Base-by-base conservation (phyloP, 1,140 invertebrate species). In the Diachasmimorpha longicaudata region DNA sequence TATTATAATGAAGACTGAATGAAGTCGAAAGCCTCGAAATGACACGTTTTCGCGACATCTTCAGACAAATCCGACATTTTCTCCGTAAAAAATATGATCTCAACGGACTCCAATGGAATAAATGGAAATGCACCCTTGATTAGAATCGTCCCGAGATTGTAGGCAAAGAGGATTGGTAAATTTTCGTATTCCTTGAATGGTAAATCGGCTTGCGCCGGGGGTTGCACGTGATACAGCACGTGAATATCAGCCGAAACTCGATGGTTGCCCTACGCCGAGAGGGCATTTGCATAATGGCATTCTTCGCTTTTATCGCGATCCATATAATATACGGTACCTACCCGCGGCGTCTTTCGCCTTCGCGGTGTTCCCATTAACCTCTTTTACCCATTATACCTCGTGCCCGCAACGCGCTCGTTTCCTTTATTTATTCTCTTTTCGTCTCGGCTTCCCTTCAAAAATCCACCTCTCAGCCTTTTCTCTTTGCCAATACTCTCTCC, bases 301-400 rank as follows among this genome's bases (percentile, higher is more conserved):
- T 80, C 76, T 81, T 71, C 70, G 79, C 72, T 79, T 82, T 84
- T 83, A 83, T 84, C 80, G 71, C 74, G 78, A 81, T 83, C 79
- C 78, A 80, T 70, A 80, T 58, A 75, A 76, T 78, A 80, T 63
- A 23, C 37, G 44, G 46, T 70, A 46, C 36, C 46, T 48, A 42
- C 39, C 25, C 42, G 77, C 72, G 77, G 72, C 69, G 58, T 78
- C 77, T 72, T 78, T 78, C 67, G 69, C 72, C 66, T 78, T 16
- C 44, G 31, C 46, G 58, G 68, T 69, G 72, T 78, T 78, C 69
- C 77, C 73, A 78, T 78, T 78, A 78, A 78, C 77, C 67, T 78
- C 69, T 68, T 77, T 75, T 55, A 69, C 39, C 72, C 69, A 71
- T 74, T 78, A 67, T 71, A 36, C 74, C 39, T 76, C 74, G 69